A percentile compares a stretch with the other conserved stretches of the same genome.
These are phyloP conservation scores for Tinamus major DNA, from an alignment of 2,797 vertebrate species.

Conservation along the genomic window DNA sequence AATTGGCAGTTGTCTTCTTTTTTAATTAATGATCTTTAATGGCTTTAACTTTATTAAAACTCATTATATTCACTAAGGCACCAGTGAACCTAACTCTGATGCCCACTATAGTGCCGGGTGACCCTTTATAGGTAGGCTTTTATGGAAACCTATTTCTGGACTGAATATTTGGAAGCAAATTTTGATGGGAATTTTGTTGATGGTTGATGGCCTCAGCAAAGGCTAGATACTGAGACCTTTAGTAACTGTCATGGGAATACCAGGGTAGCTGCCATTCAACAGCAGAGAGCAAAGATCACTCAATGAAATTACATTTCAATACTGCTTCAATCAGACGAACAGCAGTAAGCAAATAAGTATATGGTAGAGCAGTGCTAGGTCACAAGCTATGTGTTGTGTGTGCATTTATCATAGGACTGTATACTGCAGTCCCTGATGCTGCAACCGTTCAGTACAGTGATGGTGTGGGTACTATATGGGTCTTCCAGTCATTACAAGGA, in stretches of 20 bases:
- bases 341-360: slow-evolving; percentile 42
- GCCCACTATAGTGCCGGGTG: not conserved
- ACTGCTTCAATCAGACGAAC: not conserved
- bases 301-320: slow-evolving; percentile 56
- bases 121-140: slow-evolving; percentile 1
- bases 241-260: slow-evolving; percentile 8
- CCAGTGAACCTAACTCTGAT: not conserved
- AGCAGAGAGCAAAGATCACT: not conserved
- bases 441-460: not conserved
- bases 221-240: not conserved
- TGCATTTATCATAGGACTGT: slow-evolving; percentile 14
- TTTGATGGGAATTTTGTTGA: slow-evolving; percentile 34
- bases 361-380: not conserved
- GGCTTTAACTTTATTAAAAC: not conserved
- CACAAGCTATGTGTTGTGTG: not conserved
- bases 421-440: not conserved
- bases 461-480: not conserved
- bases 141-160: slow-evolving; percentile 20
- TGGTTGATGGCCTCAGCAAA: slow-evolving; percentile 43
- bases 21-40: slow-evolving; percentile 7
- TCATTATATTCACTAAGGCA: not conserved
- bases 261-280: slow-evolving; percentile 11
- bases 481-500: not conserved
- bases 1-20: not conserved
- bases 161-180: slow-evolving; percentile 40